Evolutionary conservation across 2,113 vertebrate genomes (phyloP), one percentile per base, ranked within the genome.

Genomic region (Plotosus lineatus): DNA sequence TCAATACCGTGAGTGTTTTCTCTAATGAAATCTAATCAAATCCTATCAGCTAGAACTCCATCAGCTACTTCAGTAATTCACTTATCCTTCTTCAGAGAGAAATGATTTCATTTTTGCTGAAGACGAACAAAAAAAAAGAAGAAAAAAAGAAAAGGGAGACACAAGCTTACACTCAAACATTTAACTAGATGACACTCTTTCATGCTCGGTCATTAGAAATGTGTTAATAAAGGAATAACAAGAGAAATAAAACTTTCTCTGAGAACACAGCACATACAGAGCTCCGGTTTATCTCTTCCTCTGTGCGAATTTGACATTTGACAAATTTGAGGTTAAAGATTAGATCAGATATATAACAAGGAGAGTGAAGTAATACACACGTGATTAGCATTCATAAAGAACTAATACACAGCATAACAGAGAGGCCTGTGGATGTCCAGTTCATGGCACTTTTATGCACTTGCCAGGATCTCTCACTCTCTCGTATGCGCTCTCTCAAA

Each of bases 401-500:
- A 58, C 28, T 53, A 26, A 69, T 58, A 56, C 36, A 33, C 26
- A 58, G 72, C 31, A 60, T 48, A 72, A 68, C 55, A 44, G 2
- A 31, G 28, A 69, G 60, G 53, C 23, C 23, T 58, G 33, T 60
- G 75, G 33, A 77, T 68, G 79, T 71, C 77, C 68, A 46, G 81
- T 81, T 65, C 78, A 86, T 86, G 84, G 84, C 81, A 83, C 61
- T 48, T n/a, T 69, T 36, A 77, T 38, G 2, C 73, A 82, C 50
- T 69, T 51, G 42, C n/a, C 80, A 58, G 51, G 63, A 79, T 75
- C 50, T 75, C 56, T 60, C 68, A 42, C 11, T 10, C 28, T 31
- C 15, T 0, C 33, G n/a, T n/a, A n/a, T n/a, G n/a, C n/a, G n/a
- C n/a, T n/a, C n/a, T n/a, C n/a, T n/a, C n/a, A n/a, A n/a, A 77